Evolutionary conservation across 1,140 invertebrate species (phyloP).

Genomic region (Rhagoletis pomonella): DNA sequence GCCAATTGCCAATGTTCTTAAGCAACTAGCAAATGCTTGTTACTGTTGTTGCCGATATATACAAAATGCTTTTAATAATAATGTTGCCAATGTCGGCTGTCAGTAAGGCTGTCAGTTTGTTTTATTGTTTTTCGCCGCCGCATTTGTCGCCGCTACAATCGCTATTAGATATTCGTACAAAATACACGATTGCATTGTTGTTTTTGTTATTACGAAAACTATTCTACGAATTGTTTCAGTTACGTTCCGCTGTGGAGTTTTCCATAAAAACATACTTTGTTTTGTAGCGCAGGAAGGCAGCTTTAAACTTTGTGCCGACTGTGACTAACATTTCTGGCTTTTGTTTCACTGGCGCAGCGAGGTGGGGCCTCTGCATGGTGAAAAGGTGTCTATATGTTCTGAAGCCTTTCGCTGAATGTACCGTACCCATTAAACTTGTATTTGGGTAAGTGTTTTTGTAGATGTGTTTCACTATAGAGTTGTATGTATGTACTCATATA

Average conservation of each 20-base stretch:
- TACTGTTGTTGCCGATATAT: neutral
- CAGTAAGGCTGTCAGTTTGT: constrained; percentile 51
- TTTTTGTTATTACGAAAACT: constrained; percentile 16
- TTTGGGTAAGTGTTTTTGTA: neutral
- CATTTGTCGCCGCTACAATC: constrained; percentile 46
- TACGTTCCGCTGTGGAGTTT: neutral
- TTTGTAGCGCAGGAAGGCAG: neutral
- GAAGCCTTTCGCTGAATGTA: neutral
- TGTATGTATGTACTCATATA: neutral
- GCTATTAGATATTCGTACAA: neutral
- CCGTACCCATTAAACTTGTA: neutral
- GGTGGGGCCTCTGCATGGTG: neutral
- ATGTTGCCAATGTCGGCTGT: constrained; percentile 54
- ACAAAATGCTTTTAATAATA: constrained; percentile 56
- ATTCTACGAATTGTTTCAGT: constrained; percentile 8
- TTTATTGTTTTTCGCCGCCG: constrained; percentile 24
- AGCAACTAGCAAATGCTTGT: neutral
- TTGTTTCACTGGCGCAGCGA: neutral
- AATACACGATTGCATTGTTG: neutral
- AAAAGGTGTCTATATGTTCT: neutral
- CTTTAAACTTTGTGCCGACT: neutral
- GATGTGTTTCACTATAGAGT: neutral
- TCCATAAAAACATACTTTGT: constrained; percentile 3
- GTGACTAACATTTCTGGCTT: neutral
- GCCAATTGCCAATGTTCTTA: constrained; percentile 42